Base-by-base conservation (phyloP, 2,797 vertebrate genomes). In the Otolemur crassicaudatus region DNA sequence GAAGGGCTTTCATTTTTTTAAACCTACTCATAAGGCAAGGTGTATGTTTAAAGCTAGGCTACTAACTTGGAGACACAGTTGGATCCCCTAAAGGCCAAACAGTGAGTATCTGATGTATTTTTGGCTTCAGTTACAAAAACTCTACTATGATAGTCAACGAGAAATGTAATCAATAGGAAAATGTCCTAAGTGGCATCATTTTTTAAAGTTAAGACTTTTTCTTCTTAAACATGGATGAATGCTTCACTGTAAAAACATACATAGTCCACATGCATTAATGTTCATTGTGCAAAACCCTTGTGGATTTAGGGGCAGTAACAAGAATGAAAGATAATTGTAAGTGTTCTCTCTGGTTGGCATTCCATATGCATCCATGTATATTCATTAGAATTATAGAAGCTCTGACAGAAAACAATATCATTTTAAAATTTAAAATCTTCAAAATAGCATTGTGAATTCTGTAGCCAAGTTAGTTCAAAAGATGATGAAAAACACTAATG, bases 401-500 rank as follows among this genome's bases (percentile, higher is more conserved):
- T 65, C 9, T 12, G 9, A 86, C 69, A 70, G n/a, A 58, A 83
- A 87, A 88, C 43, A 53, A 37, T 7, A 76, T 84, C 81, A 63
- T 63, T 67, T 72, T 56, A 80, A 92, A 95, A 89, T 29, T 72
- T 7, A 61, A 91, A 65, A 84, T 7, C 19, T 90, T 92, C 67
- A 95, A 69, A 84, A 83, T 75, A 87, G 60, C 17, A 83, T 43
- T 85, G 11, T 81, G 58, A 92, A 80, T 83, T 80, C 91, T 84
- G 65, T 40, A 87, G 22, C 27, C 31, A 83, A 27, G 34, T 75
- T 81, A 88, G 22, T 87, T 97, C 31, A 40, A 67, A 83, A 81
- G 63, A 70, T 46, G 37, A 1, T 29, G 75, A 87, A 23, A 93
- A 37, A 34, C 53, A 37, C 46, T 63, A 49, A 53, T 19, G 17